These are phyloP conservation scores for Helicoverpa assulta DNA, from an alignment of 2,888 invertebrate genomes.

Conservation along the genomic window DNA sequence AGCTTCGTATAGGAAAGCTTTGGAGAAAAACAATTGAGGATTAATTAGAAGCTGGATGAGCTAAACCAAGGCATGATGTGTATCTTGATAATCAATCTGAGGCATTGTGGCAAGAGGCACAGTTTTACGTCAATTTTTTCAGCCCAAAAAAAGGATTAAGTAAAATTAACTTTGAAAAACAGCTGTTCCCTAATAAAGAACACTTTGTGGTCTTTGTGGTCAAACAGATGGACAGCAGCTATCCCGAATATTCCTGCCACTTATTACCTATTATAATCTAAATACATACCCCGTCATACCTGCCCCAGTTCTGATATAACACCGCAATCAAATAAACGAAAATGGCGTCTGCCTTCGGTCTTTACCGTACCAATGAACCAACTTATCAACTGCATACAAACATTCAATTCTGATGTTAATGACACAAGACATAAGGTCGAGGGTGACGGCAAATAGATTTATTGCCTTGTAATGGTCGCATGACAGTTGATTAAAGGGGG, in stretches of 20 bases:
- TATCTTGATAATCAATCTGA: too few species aligned
- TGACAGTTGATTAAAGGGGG: constrained; percentile 90
- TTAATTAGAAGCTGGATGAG: too few species aligned
- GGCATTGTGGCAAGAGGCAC: too few species aligned
- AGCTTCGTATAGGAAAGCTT: background rate
- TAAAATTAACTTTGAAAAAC: background rate
- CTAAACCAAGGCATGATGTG: too few species aligned
- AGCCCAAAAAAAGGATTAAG: too few species aligned
- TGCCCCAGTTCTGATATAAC: constrained; percentile 82
- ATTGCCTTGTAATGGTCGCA: constrained; percentile 83
- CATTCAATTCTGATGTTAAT: constrained; percentile 60
- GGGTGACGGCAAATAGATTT: constrained; percentile 54
- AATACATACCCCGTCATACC: constrained; percentile 78
- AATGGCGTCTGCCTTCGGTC: constrained; percentile 77
- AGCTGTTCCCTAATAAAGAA: background rate
- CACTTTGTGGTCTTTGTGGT: constrained; percentile 3
- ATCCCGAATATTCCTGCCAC: constrained; percentile 45
- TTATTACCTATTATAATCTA: constrained; percentile 62
- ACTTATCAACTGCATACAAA: constrained; percentile 36
- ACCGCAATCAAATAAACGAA: constrained; percentile 83
- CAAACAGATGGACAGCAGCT: constrained; percentile 39
- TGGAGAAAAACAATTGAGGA: too few species aligned
- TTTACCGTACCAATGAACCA: constrained; percentile 66
- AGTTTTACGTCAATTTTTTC: too few species aligned
- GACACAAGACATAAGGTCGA: background rate